Base-by-base conservation (phyloP, 2,888 invertebrate genomes). In the Entomobrya proxima region DNA sequence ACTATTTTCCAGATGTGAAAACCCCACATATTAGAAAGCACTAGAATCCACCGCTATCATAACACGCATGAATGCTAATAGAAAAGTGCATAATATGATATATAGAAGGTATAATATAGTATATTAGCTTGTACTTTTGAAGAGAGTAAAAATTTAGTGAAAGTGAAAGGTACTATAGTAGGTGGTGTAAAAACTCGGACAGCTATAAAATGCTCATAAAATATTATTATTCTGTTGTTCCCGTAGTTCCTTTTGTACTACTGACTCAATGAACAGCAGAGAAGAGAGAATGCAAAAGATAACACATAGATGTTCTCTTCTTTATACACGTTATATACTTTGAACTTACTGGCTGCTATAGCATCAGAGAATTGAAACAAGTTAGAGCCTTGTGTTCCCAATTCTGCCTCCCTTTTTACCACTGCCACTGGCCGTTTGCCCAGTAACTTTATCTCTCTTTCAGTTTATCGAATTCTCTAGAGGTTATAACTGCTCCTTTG, bases 221-320 rank as follows among this genome's bases (percentile, higher is more conserved):
- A 85, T 85, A 85, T 85, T 85, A 85, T 85, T 85, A 85, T 85
- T 85, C 85, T 74, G 79, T 85, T 85, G 85, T 85, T 85, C 85
- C 67, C 79, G n/a, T n/a, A 47, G 78, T 85, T 74, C 83, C 55
- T 55, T 74, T 44, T 85, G 24, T 52, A 35, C 32, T 37, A 27
- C 50, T 67, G n/a, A 52, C 69, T 37, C 44, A 44, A 32, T 18
- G 52, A 52, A 18, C 18, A 7, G 13, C 47, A 50, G 11, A 50
- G 18, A 32, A 52, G 52, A 27, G 21, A 44, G 37, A 21, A n/a
- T 32, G 35, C 15, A 2, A 35, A 32, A 32, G 69, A 69, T 78
- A 27, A 24, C 27, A 69, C 40, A 35, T 1, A 21, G n/a, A 55
- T 2, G 4, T 27, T 27, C 0, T 1, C 13, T 2, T 55, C 24